phyloP scores from a whole-genome alignment of 2,888 invertebrate genomes.

The Merodon equestris region DNA sequence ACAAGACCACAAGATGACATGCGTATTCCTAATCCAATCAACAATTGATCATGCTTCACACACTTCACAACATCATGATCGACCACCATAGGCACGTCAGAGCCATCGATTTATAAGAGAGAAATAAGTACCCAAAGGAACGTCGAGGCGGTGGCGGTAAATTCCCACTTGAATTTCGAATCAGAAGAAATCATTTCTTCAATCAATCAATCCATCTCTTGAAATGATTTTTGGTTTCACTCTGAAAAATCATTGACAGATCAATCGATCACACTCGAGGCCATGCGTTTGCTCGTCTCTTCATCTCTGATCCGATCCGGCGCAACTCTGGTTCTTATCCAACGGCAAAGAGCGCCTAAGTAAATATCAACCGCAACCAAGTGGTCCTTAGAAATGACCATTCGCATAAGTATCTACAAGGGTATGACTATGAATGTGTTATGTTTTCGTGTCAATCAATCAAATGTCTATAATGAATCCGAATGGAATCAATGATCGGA shows the following conservation, averaged over 20 bases:
- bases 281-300: constrained; percentile 34
- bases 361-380: constrained; percentile 67
- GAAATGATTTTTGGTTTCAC: constrained; percentile 60
- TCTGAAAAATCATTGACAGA: constrained; percentile 67
- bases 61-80: constrained; percentile 20
- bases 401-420: constrained; percentile 7
- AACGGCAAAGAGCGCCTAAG: constrained; percentile 56
- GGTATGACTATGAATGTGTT: constrained; percentile 43
- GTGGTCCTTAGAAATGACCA: constrained; percentile 60
- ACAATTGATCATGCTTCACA: constrained; percentile 45
- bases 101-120: not conserved
- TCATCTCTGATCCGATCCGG: not conserved
- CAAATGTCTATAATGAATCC: constrained; percentile 61
- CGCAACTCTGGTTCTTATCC: constrained; percentile 16
- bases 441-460: constrained; percentile 67
- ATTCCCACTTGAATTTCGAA: constrained; percentile 51
- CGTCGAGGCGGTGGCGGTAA: constrained; percentile 21
- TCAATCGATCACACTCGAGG: constrained; percentile 69
- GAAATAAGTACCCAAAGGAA: not conserved
- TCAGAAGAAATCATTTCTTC: constrained; percentile 67
- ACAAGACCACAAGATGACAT: constrained; percentile 47
- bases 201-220: constrained; percentile 68
- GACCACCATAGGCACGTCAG: not conserved
- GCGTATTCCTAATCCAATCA: constrained; percentile 59
- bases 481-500: constrained; percentile 59